phyloP scores from a whole-genome alignment of 2,113 vertebrate genomes.

The Periophthalmus modestus region DNA sequence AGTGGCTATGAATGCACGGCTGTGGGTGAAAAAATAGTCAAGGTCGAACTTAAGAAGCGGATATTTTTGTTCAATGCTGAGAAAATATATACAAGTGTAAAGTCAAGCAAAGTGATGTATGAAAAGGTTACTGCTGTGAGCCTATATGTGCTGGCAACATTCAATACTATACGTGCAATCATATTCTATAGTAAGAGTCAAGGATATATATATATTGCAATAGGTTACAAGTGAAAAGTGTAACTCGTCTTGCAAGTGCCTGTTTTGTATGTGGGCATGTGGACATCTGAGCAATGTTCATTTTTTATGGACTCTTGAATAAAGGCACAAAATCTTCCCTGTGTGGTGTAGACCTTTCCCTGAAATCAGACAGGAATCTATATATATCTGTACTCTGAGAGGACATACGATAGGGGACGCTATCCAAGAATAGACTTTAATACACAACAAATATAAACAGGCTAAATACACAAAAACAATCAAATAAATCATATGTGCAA shows the following conservation, averaged over 20 bases:
- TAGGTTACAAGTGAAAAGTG: neutral
- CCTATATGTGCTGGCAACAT: constrained; percentile 2
- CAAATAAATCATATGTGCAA: too few relatives aligned
- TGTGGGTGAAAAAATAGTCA: constrained; percentile 24
- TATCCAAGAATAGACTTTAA: too few relatives aligned
- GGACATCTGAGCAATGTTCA: constrained; percentile 41
- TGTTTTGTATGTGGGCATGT: constrained; percentile 20
- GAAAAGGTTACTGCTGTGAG: constrained; percentile 7
- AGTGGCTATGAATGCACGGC: constrained; percentile 13
- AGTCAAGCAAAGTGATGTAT: constrained; percentile 14
- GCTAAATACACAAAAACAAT: too few relatives aligned
- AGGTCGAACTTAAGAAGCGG: constrained; percentile 36
- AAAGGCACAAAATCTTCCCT: constrained; percentile 42
- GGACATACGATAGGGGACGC: too few relatives aligned
- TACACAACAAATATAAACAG: too few relatives aligned
- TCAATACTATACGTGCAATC: neutral
- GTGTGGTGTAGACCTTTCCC: neutral
- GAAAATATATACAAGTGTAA: constrained; percentile 9
- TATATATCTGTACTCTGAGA: too few relatives aligned
- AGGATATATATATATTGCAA: neutral
- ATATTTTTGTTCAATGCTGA: constrained; percentile 20
- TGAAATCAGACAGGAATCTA: neutral
- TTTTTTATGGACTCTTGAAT: constrained; percentile 59
- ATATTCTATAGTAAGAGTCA: neutral
- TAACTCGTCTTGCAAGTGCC: neutral